phyloP scores from a whole-genome alignment of 1,140 invertebrate species.

The Apis florea region DNA sequence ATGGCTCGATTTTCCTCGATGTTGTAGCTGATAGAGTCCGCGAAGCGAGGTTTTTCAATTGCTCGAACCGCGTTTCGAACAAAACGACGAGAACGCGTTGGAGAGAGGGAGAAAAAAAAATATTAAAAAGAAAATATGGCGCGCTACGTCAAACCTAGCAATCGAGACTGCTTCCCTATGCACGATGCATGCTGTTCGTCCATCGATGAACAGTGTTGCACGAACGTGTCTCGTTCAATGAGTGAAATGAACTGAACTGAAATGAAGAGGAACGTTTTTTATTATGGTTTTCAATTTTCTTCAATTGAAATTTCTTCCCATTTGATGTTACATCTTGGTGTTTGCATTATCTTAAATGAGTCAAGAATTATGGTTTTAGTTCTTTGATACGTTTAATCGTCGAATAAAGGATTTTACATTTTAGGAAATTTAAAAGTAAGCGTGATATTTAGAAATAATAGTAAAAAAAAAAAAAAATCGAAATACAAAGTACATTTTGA shows the following conservation, averaged over 20 bases:
- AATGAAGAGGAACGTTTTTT: not conserved
- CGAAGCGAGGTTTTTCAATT: slow-evolving; percentile 24
- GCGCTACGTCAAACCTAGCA: slow-evolving; percentile 18
- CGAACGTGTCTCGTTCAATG: not conserved
- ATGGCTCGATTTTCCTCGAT: not conserved
- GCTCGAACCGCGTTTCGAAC: slow-evolving; percentile 24
- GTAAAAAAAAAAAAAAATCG: too few species aligned
- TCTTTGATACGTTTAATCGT: too few species aligned
- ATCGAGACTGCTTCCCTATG: slow-evolving; percentile 37
- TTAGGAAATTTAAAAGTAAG: too few species aligned
- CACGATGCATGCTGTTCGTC: not conserved
- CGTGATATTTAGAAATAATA: too few species aligned
- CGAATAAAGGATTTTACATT: too few species aligned
- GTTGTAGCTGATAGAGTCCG: slow-evolving; percentile 18
- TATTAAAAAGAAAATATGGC: slow-evolving; percentile 32
- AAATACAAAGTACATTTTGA: too few species aligned
- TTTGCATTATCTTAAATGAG: too few species aligned
- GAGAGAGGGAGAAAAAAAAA: not conserved
- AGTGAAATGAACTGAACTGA: not conserved
- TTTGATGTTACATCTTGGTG: too few species aligned
- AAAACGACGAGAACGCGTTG: not conserved
- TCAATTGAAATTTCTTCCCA: too few species aligned
- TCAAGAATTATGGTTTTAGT: too few species aligned
- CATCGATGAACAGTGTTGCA: slow-evolving; percentile 38
- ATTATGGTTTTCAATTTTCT: too few species aligned